Evolutionary conservation across 2,888 invertebrate species (phyloP).

Genomic region (Tenodera sinensis): DNA sequence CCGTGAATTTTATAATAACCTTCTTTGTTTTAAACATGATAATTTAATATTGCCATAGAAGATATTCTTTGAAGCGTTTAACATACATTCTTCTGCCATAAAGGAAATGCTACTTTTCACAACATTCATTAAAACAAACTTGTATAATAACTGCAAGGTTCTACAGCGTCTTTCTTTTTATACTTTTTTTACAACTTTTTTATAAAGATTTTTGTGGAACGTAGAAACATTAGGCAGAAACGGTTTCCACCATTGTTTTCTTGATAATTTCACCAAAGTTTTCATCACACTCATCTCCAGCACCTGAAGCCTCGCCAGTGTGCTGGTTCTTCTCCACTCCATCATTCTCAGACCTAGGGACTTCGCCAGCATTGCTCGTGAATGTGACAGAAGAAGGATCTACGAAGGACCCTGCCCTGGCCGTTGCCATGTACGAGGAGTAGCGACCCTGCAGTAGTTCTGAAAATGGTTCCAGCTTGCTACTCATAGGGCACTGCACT

Average conservation of each 20-base stretch:
- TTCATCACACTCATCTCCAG: constrained; percentile 55
- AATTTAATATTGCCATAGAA: not conserved
- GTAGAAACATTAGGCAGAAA: constrained; percentile 62
- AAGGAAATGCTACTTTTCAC: constrained; percentile 16
- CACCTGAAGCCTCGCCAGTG: constrained; percentile 2
- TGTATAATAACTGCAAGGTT: constrained; percentile 25
- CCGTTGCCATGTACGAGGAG: constrained; percentile 48
- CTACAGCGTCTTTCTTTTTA: not conserved
- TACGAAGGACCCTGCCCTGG: constrained; percentile 34
- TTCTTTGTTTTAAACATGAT: not conserved
- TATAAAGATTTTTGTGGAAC: constrained; percentile 13
- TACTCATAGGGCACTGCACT: constrained; percentile 54
- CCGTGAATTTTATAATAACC: not conserved
- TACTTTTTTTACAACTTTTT: not conserved
- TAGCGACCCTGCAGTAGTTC: constrained; percentile 58
- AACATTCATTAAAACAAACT: constrained; percentile 31
- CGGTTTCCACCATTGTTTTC: constrained; percentile 88
- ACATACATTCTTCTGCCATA: not conserved
- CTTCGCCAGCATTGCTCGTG: constrained; percentile 27
- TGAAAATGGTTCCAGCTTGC: constrained; percentile 68
- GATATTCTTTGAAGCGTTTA: not conserved
- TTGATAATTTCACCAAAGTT: constrained; percentile 91
- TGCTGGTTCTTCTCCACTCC: not conserved
- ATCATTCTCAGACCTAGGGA: not conserved
- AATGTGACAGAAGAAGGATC: constrained; percentile 27